Evolutionary conservation across 2,113 vertebrate species (phyloP).

Genomic region (Arvicanthis niloticus): DNA sequence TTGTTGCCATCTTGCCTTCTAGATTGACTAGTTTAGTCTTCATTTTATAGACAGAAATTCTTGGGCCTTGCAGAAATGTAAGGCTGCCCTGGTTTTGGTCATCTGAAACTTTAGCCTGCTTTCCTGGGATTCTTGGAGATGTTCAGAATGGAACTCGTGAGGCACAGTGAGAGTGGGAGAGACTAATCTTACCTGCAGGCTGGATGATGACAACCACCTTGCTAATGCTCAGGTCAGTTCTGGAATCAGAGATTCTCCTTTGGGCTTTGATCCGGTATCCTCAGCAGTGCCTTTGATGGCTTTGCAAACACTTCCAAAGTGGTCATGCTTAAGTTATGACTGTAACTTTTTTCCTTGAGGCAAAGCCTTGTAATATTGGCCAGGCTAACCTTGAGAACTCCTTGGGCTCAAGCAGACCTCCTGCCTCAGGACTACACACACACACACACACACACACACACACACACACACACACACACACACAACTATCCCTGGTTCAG

Average conservation of each 20-base stretch:
- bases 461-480: too few species aligned
- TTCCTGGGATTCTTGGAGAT: not conserved
- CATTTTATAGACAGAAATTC: constrained; percentile 6
- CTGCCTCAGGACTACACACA: not conserved
- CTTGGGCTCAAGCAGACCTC: not conserved
- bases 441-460: too few species aligned
- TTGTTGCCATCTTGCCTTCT: not conserved
- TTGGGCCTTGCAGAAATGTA: not conserved
- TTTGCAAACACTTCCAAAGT: not conserved
- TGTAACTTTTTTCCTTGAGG: not conserved
- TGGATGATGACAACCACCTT: not conserved
- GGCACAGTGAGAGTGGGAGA: not conserved
- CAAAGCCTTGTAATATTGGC: not conserved
- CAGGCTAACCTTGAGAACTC: not conserved
- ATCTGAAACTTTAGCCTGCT: constrained; percentile 11
- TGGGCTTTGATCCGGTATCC: not conserved
- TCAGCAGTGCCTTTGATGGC: not conserved
- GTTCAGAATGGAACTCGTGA: not conserved
- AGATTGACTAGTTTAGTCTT: constrained; percentile 35
- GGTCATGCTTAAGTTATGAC: not conserved
- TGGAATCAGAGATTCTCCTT: too few species aligned
- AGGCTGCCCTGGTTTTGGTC: not conserved
- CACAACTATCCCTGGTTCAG: not conserved
- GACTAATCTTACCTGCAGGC: not conserved
- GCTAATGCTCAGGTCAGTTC: too few species aligned